phyloP scores from a whole-genome alignment of 2,113 vertebrate species.

The Macroglossus sobrinus region DNA sequence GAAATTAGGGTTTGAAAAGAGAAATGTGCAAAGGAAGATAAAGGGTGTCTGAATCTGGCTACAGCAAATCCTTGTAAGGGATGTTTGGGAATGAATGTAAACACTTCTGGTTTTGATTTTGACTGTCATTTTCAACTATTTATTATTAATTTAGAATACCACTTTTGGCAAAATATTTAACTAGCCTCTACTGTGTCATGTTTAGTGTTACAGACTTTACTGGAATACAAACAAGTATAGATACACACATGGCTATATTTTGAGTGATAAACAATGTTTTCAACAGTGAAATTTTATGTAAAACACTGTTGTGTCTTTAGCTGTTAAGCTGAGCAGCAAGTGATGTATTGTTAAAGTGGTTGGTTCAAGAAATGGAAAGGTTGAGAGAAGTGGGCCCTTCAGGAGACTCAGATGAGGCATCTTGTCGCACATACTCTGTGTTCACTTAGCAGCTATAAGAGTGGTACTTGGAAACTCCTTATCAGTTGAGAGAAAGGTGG shows the following conservation, averaged over 20 bases:
- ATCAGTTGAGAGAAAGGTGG: not conserved
- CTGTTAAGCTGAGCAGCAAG: not conserved
- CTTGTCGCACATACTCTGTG: not conserved
- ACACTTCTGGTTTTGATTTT: not conserved
- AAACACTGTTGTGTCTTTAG: not conserved
- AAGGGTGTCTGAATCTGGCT: not conserved
- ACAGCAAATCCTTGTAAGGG: too few species aligned
- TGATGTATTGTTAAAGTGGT: not conserved
- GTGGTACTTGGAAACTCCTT: not conserved
- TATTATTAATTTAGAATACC: not conserved
- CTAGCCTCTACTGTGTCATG: not conserved
- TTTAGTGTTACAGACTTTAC: not conserved
- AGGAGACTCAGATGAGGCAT: not conserved
- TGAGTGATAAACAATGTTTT: not conserved
- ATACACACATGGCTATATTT: not conserved
- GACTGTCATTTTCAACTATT: not conserved
- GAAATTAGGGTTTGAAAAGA: not conserved
- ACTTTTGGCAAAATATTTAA: not conserved
- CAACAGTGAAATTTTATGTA: not conserved
- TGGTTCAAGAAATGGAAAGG: not conserved
- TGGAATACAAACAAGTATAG: not conserved
- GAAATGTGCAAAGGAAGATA: not conserved
- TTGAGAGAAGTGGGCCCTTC: not conserved
- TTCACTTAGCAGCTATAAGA: not conserved
- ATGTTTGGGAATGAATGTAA: not conserved